Evolutionary conservation across 2,113 vertebrate genomes (phyloP), one percentile per base, ranked within the genome.

Genomic region (Tricholaema leucomelas): DNA sequence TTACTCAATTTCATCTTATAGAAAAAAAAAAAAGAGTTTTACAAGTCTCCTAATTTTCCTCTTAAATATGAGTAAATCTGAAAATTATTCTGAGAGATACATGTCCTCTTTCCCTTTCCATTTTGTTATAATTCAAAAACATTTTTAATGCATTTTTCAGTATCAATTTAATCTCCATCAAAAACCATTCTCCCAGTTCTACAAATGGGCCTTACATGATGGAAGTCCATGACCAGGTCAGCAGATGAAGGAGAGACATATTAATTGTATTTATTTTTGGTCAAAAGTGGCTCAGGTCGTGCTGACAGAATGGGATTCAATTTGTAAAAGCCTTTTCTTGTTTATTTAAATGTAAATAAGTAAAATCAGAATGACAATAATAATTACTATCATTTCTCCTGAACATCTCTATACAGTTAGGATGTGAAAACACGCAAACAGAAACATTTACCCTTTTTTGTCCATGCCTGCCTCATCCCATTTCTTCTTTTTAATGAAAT

Each of bases 321-420:
- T 85, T 93, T 58, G 40, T 42, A 84, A 86, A 91, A 89, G 35
- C 9, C 30, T 4, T 74, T 82, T 71, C 31, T 77, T 93, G 67
- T 85, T 87, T 88, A 92, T 92, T 87, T 76, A 91, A 91, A 94
- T 87, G 81, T 72, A 93, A 93, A 87, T 61, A 80, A 87, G 70
- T 75, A 84, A 90, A 87, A 85, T 23, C 58, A 58, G 55, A 73
- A 67, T 85, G 90, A 91, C 81, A 90, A 71, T 15, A 76, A 79
- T 65, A 94, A 88, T 94, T 75, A 59, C 55, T 25, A n/a, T 58
- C 87, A 87, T 90, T 94, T 87, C 56, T 76, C 63, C 44, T 64
- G 40, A 81, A 60, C 13, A 30, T 76, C 55, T 78, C 61, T 20
- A 70, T 70, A n/a, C 23, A 80, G 56, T 87, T 14, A 33, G 18